Evolutionary conservation across 2,797 vertebrate species (phyloP), one percentile per base, ranked within the genome.

Genomic region (Anabas testudineus): DNA sequence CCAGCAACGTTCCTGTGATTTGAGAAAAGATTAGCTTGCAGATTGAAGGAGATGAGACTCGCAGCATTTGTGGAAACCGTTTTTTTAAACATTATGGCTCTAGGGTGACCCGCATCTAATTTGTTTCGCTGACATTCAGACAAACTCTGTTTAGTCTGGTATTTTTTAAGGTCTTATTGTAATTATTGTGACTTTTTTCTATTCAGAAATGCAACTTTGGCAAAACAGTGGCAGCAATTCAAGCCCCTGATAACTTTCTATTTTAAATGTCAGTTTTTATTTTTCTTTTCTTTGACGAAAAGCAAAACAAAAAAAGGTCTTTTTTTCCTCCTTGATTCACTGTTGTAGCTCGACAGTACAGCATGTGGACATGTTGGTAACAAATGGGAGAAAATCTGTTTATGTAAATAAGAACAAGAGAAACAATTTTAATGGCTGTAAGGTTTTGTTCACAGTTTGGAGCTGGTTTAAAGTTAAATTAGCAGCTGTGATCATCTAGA

Each of bases 21-120:
- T 54, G 15, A 73, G 59, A 28, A 65, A 39, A 71, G 72, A 82
- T 82, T 80, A 75, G 67, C 42, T 80, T 79, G 67, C 64, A 83
- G 65, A 80, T 71, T 72, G 62, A 57, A 65, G 15, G 30, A 65
- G 58, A 72, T 53, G 61, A 36, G 30, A 70, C 64, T 81, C 48
- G 5, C 42, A 26, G 43, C 13, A 53, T 76, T 66, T 14, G 39
- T 4, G 9, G 14, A 69, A 76, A 78, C 47, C 60, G 58, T 47
- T 80, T 53, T 49, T 53, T 49, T n/a, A 64, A 69, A 71, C 52
- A 58, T 57, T 67, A 63, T 19, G 10, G 26, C 21, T 61, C 51
- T 26, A 21, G 36, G 36, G 32, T 58, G 64, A 75, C 60, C 56
- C 46, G 49, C 26, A 67, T 65, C 10, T 21, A 34, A 48, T 74